A percentile compares a stretch with the other conserved stretches of the same genome.
These are phyloP conservation scores for Ochropleura plecta DNA, from an alignment of 2,888 invertebrate species.

Conservation along the genomic window DNA sequence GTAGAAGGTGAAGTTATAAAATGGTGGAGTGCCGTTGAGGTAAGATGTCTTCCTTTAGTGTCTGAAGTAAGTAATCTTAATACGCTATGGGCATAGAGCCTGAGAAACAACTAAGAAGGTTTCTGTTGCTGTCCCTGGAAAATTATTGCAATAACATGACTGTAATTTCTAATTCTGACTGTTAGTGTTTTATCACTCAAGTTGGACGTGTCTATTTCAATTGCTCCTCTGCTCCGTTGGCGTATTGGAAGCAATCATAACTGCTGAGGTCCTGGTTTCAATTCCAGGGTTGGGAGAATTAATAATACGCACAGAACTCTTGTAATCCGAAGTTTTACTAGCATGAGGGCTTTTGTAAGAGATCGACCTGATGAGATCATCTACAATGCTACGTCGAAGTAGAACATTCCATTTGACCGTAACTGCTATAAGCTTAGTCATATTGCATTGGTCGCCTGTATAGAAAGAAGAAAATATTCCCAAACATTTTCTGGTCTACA, in stretches of 20 bases:
- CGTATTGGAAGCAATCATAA: too few relatives aligned
- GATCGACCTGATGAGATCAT: not conserved
- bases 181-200: not conserved
- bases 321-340: not conserved
- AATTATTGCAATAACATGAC: not conserved
- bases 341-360: not conserved
- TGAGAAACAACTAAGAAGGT: not conserved
- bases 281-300: too few relatives aligned
- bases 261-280: too few relatives aligned
- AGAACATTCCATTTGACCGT: not conserved
- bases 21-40: constrained; percentile 1
- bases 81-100: not conserved
- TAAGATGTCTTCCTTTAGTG: constrained; percentile 7
- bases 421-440: not conserved
- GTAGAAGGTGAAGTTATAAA: constrained; percentile 12
- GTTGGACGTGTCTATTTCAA: too few relatives aligned
- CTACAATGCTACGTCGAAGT: not conserved
- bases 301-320: not conserved
- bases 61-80: constrained; percentile 9
- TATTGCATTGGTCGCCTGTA: not conserved
- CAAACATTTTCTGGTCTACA: not conserved
- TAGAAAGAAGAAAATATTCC: not conserved
- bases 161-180: not conserved
- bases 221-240: too few relatives aligned
- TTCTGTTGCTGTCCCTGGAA: not conserved